Conservation (phyloP, 2,888 invertebrate species). For the Folsomia manolachei region DNA sequence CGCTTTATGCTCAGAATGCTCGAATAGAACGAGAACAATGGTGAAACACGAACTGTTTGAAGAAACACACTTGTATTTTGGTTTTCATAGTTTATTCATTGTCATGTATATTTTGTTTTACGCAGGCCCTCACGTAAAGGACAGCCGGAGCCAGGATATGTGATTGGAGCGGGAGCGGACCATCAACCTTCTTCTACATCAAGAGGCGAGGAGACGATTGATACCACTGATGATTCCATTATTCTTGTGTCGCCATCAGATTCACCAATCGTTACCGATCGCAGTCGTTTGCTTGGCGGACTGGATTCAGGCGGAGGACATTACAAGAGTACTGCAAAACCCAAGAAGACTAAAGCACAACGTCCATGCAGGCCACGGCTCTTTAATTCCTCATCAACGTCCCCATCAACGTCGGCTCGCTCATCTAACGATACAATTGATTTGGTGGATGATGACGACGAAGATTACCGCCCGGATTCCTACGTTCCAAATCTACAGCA, state of each 20-base stretch:
- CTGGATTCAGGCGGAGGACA: no score
- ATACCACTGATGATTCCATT: not conserved
- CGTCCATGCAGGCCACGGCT: not conserved
- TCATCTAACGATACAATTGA: slow-evolving; percentile 7
- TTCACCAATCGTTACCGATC: no score
- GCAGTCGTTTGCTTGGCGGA: no score
- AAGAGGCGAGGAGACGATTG: not conserved
- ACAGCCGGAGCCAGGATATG: no score
- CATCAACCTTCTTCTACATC: not conserved
- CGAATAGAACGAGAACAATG: not conserved
- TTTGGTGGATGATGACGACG: slow-evolving; percentile 11
- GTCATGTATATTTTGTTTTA: no score
- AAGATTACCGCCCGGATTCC: not conserved
- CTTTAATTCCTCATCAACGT: not conserved
- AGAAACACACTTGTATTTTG: no score
- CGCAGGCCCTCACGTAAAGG: no score
- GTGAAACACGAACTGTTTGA: not conserved
- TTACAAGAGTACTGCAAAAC: not conserved
- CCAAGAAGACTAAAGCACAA: not conserved
- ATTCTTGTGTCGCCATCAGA: not conserved
- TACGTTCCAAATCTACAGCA: not conserved
- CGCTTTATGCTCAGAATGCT: not conserved
- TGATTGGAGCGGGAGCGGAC: no score
- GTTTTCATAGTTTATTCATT: no score
- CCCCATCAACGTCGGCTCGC: not conserved